Evolutionary conservation across 2,113 vertebrate species (phyloP), one percentile per base, ranked within the genome.

Genomic region (Nipponia nippon): DNA sequence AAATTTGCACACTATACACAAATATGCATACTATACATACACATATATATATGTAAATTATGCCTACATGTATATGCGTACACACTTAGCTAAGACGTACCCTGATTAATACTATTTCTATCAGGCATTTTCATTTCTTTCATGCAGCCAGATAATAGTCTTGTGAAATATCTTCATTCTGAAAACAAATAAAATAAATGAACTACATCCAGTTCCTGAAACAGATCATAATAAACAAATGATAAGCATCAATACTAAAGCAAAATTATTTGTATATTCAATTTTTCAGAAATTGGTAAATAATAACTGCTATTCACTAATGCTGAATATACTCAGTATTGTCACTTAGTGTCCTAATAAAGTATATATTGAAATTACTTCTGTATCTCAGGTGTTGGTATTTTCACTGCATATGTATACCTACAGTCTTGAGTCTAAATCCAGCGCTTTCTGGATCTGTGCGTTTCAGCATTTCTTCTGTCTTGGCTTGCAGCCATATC

Each of bases 31-130:
- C 2, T 8, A 69, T n/a, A 81, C 25, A 38, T 18, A 36, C 16
- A 65, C 6, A 38, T 10, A 52, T 49, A 38, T 6, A 56, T 5
- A 27, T 18, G 13, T 42, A 76, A 71, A 70, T 62, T 62, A 52
- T 82, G 11, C 6, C 27, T 42, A 38, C 13, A 27, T 22, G 12
- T 40, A 19, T 56, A 36, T 32, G 4, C 15, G 14, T 32, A 40
- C 9, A 82, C 0, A 0, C 6, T 69, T 49, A 61, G 36, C 14
- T 44, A 71, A 26, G 13, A 62, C 19, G 4, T 13, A 55, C 21
- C 40, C 50, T 49, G 38, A 53, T 70, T 36, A 88, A 78, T 46
- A 61, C 7, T 70, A 73, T 14, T 66, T 84, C 18, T 66, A 27
- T 44, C 46, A 71, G 29, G 17, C 9, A n/a, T 79, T 82, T 85